These are phyloP conservation scores for Pipistrellus kuhlii DNA, from an alignment of 2,797 vertebrate species.

Conservation along the genomic window DNA sequence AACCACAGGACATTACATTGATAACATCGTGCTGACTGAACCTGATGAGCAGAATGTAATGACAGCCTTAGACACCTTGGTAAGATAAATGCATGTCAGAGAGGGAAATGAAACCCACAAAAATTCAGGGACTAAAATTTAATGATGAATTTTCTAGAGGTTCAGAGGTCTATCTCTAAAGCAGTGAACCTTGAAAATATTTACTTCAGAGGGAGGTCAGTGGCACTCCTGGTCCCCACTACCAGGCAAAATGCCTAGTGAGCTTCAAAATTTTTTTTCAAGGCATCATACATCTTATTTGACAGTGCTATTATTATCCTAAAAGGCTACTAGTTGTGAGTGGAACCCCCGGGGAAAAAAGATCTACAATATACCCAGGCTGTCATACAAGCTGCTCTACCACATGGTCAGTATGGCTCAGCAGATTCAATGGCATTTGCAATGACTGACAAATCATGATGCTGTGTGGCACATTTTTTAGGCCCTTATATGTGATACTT, in stretches of 20 bases:
- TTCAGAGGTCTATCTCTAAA: background rate
- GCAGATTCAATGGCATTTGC: background rate
- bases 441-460: background rate
- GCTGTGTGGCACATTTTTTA: background rate
- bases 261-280: background rate
- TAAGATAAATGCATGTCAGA: background rate
- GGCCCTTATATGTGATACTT: background rate
- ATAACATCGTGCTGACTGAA: background rate
- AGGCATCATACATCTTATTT: background rate
- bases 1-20: background rate
- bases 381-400: background rate
- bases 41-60: background rate
- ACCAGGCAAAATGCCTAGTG: background rate
- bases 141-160: slow-evolving; percentile 21
- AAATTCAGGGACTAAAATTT: background rate
- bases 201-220: background rate
- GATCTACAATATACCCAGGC: background rate
- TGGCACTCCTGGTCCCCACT: background rate
- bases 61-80: background rate
- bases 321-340: background rate
- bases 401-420: background rate
- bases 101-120: background rate
- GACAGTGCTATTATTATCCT: background rate
- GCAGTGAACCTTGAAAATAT: background rate
- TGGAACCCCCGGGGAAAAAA: background rate